Percentiles rank a stretch among this genome's conserved stretches.
Conservation (phyloP, 1,140 invertebrate genomes). For the Kradibia gibbosae region DNA sequence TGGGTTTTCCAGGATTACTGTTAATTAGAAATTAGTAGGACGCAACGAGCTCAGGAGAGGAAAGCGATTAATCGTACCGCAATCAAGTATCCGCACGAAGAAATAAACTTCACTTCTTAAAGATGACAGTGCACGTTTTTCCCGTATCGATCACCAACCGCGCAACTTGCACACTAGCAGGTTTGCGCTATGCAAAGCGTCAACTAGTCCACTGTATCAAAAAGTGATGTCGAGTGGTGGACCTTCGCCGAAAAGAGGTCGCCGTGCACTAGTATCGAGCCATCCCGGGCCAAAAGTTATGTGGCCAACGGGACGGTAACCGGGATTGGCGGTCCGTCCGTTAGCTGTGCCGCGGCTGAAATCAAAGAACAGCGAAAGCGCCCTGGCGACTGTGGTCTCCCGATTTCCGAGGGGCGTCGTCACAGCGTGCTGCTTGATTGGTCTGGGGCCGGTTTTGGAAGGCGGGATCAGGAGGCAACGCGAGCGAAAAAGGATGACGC, state of each 20-base stretch:
- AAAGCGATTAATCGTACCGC: not conserved
- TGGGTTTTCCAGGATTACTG: no score
- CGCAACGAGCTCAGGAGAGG: not conserved
- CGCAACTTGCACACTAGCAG: not conserved
- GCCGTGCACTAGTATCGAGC: not conserved
- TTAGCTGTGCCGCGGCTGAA: constrained; percentile 42
- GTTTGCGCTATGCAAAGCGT: not conserved
- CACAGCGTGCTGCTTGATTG: constrained; percentile 43
- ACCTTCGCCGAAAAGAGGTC: not conserved
- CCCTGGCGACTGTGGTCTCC: constrained; percentile 16
- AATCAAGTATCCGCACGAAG: not conserved
- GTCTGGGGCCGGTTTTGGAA: constrained; percentile 65
- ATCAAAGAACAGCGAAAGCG: constrained; percentile 45
- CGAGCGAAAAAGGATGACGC: not conserved
- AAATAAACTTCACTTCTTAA: not conserved
- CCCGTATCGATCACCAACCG: not conserved
- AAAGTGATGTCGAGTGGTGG: not conserved
- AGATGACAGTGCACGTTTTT: not conserved
- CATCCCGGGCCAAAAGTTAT: not conserved
- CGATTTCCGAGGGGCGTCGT: constrained; percentile 59
- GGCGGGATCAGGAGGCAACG: constrained; percentile 72
- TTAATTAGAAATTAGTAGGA: no score
- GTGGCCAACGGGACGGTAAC: not conserved
- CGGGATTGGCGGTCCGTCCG: not conserved
- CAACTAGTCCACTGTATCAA: not conserved